phyloP scores from a whole-genome alignment of 1,140 invertebrate genomes.

The Drosophila bifasciata region DNA sequence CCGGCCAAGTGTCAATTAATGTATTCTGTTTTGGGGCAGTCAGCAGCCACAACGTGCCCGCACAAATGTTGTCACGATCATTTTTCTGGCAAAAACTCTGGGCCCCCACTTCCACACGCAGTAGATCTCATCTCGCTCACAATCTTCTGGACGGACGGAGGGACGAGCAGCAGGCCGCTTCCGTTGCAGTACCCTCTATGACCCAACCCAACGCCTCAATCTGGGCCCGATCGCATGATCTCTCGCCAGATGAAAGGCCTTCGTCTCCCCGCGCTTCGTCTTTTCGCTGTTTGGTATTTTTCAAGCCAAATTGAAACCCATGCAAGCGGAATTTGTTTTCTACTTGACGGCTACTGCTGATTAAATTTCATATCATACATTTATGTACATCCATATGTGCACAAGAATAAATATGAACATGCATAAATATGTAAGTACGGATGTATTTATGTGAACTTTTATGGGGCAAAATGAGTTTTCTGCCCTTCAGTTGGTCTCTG shows the following conservation, averaged over 20 bases:
- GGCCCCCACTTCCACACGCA: not conserved
- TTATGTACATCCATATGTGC: constrained; percentile 6
- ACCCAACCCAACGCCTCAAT: not conserved
- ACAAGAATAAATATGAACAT: constrained; percentile 2
- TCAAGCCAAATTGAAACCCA: constrained; percentile 61
- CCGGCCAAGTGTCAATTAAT: constrained; percentile 82
- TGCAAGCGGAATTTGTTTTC: constrained; percentile 54
- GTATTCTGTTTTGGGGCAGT: constrained; percentile 70
- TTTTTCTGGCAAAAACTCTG: constrained; percentile 59
- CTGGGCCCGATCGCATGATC: constrained; percentile 13
- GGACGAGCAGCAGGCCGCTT: constrained; percentile 23
- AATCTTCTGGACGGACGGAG: no score
- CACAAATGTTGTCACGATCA: constrained; percentile 74
- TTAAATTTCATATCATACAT: constrained; percentile 38
- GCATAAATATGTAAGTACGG: constrained; percentile 1
- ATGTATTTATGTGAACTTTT: constrained; percentile 5
- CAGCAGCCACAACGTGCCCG: constrained; percentile 65
- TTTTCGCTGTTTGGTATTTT: constrained; percentile 32
- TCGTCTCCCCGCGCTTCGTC: constrained; percentile 1
- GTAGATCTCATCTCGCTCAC: no score
- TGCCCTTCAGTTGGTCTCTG: constrained; percentile 5
- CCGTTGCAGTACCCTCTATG: constrained; percentile 39
- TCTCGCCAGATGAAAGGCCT: constrained; percentile 1
- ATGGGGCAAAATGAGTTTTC: constrained; percentile 26
- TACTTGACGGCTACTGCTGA: constrained; percentile 40